Base-by-base conservation (phyloP, 2,797 vertebrate species). In the Glossophaga mutica region DNA sequence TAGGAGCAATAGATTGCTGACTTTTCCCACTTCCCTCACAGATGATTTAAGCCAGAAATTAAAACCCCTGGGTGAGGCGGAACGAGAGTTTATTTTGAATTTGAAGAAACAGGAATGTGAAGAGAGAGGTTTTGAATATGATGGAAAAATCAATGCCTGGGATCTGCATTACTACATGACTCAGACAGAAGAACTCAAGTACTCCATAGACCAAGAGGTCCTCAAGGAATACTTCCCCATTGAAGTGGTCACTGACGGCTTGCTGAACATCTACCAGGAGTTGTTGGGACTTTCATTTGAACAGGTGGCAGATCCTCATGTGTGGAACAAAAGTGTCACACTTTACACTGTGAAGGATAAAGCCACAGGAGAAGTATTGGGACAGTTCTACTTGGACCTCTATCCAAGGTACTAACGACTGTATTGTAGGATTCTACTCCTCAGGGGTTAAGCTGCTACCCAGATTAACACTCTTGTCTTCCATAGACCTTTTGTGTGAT, bases 121-220 rank as follows among this genome's bases (percentile, higher is more conserved):
- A 98, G 99, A 99, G 98, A 98, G 94, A 98, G 99, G 98, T 67
- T 96, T 98, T 52, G 93, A 97, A 24, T 99, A 98, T n/a, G 99
- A 99, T 14, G 99, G 98, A 84, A 99, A 98, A 98, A 99, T 99
- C 98, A 99, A 99, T 16, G 99, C 99, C 5, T 99, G 99, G 99
- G 99, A 99, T 98, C 97, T 99, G 57, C 98, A 99, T 73, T 99
- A 99, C 96, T 99, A 99, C 97, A 99, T 99, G 99, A 99, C 99
- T 79, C 99, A 99, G 95, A 99, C 99, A 91, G 99, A 99, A 98
- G 99, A 99, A 97, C 98, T 99, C 97, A 99, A 99, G 98, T 99
- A 99, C 68, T 99, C 99, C 0, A 98, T 99, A 91, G 98, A 99
- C 98, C 99, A 99, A 97, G 99, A 99, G 98, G 99, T 99, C 91